Evolutionary conservation across 1,140 invertebrate genomes (phyloP).

Genomic region (Thaumatotibia leucotreta): DNA sequence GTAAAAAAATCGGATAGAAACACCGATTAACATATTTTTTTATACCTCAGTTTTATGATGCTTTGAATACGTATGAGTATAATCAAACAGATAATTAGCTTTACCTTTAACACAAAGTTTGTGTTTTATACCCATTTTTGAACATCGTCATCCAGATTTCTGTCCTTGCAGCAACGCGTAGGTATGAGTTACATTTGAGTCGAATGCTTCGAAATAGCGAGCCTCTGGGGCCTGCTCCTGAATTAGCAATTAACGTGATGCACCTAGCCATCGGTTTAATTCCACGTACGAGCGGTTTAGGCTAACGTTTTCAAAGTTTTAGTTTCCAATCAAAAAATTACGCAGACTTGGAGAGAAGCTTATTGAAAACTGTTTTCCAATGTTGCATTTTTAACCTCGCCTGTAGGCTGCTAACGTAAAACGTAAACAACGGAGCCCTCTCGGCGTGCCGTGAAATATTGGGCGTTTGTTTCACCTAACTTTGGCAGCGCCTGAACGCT

Average conservation of each 20-base stretch:
- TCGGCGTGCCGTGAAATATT: not conserved
- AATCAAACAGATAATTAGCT: no score
- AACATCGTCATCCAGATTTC: no score
- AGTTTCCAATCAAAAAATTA: constrained; percentile 3
- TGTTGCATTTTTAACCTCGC: constrained; percentile 5
- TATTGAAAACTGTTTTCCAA: not conserved
- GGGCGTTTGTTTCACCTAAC: not conserved
- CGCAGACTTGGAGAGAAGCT: not conserved
- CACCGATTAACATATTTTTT: no score
- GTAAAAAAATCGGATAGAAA: no score
- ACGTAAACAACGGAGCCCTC: not conserved
- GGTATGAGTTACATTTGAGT: not conserved
- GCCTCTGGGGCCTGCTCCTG: not conserved
- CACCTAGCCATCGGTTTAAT: not conserved
- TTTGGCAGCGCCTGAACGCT: not conserved
- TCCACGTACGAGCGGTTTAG: not conserved
- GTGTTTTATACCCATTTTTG: no score
- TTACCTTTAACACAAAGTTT: no score
- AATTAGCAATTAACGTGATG: not conserved
- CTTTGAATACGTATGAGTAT: no score
- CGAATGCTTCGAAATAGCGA: not conserved
- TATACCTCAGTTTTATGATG: no score
- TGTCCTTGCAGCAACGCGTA: no score
- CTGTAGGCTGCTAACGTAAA: not conserved
- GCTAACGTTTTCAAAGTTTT: not conserved